Evolutionary conservation across 1,140 invertebrate genomes (phyloP).

Genomic region (Magallana angulata): DNA sequence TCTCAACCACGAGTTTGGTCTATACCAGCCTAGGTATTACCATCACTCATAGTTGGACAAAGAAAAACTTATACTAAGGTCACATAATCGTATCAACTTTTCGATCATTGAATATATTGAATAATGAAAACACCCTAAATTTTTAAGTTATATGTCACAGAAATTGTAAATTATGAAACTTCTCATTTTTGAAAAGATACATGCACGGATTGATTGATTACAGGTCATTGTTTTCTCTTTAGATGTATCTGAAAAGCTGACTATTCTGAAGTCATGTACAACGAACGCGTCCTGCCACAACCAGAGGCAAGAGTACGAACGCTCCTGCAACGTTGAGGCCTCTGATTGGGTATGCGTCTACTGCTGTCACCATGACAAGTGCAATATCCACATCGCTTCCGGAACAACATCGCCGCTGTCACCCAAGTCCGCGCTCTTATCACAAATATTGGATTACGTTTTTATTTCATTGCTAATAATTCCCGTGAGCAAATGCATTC

Average conservation of each 20-base stretch:
- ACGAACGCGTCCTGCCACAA: neutral
- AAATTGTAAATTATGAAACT: neutral
- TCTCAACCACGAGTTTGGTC: too few species aligned
- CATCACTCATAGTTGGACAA: too few species aligned
- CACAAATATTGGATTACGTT: conserved; percentile 17
- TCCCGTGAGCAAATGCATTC: neutral
- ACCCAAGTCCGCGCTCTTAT: neutral
- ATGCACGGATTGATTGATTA: neutral
- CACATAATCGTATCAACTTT: too few species aligned
- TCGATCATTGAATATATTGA: too few species aligned
- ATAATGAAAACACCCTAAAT: too few species aligned
- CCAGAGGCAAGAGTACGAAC: neutral
- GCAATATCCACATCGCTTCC: conserved; percentile 4
- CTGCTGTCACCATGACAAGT: conserved; percentile 9
- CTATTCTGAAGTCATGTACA: conserved; percentile 14
- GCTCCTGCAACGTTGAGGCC: neutral
- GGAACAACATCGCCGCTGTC: neutral
- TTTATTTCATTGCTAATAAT: neutral
- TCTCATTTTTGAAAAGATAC: neutral
- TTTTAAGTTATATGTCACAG: too few species aligned
- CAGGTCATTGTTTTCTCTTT: neutral
- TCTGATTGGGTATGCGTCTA: neutral
- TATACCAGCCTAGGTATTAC: too few species aligned
- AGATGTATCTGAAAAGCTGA: conserved; percentile 2
- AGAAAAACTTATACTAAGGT: too few species aligned